Base-by-base conservation (phyloP, 2,888 invertebrate species). In the Tryphoninae sp. region DNA sequence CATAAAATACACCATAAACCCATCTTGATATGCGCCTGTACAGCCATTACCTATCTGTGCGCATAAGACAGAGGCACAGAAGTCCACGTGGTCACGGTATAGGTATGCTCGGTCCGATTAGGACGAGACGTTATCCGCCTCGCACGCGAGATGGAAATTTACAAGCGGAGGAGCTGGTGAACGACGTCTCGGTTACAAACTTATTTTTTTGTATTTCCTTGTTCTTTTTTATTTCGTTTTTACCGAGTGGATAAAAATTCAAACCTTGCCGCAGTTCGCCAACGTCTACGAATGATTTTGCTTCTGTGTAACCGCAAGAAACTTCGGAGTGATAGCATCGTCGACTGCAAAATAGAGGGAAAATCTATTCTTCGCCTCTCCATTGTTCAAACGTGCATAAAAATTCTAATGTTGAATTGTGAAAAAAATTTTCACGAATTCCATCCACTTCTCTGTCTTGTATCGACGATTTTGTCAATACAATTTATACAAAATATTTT, bases 1-100 rank as follows among this genome's bases (percentile, higher is more conserved):
- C 78, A 78, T 72, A 78, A 78, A 64, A 59, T 78, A 78, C 78
- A 59, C 71, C 72, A 65, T 78, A 78, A 72, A 78, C 71, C 65
- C 71, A 78, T 78, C 78, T 78, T 78, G 78, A 65, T 78, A 78
- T 58, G 71, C 49, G 78, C 23, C 49, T 33, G 26, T 26, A 26
- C 69, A 2, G 55, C 69, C 55, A 55, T 78, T 78, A 59, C 49
- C 58, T 71, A 71, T 59, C 72, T 65, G 69, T 69, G 42, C 11
- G 53, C 49, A 78, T 65, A 45, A 33, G 33, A 64, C 58, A 42
- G 26, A 16, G 49, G n/a, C 55, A 72, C 78, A 65, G 71, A 51
- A 78, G 78, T 78, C 64, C 11, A 33, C 62, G 40, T 9, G 53
- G 19, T 58, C 61, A 23, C 22, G 40, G 22, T 58, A 40, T 19